phyloP scores from a whole-genome alignment of 2,888 invertebrate species.

The Alloplasta piceator region DNA sequence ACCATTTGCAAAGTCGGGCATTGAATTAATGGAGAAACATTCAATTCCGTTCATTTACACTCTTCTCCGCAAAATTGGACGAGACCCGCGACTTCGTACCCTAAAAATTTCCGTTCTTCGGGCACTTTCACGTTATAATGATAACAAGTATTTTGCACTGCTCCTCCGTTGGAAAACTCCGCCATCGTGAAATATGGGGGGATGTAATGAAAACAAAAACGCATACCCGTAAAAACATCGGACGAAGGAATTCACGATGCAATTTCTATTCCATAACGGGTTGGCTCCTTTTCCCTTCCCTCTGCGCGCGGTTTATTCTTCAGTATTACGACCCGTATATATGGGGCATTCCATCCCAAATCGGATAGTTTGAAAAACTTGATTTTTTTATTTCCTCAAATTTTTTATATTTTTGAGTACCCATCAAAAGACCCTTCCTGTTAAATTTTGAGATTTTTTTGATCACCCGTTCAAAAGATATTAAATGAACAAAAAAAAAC shows the following conservation, averaged over 20 bases:
- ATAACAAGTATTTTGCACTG: slow-evolving; percentile 13
- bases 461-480: too few relatives aligned
- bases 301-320: slow-evolving; percentile 41
- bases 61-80: background rate
- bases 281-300: background rate
- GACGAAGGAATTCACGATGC: slow-evolving; percentile 54
- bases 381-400: too few relatives aligned
- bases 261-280: slow-evolving; percentile 62
- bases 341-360: too few relatives aligned
- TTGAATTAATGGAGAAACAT: slow-evolving; percentile 41
- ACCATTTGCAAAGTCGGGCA: background rate
- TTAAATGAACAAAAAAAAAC: too few relatives aligned
- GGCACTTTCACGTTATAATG: slow-evolving; percentile 40
- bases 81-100: background rate
- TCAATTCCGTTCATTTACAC: slow-evolving; percentile 31
- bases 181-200: background rate
- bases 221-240: slow-evolving; percentile 29
- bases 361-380: too few relatives aligned
- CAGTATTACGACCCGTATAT: slow-evolving; percentile 38
- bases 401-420: too few relatives aligned
- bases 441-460: too few relatives aligned
- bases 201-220: slow-evolving; percentile 54
- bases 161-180: slow-evolving; percentile 7
- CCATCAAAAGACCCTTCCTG: too few relatives aligned
- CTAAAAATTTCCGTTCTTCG: slow-evolving; percentile 5